Conservation (phyloP, 2,888 invertebrate species). For the Limnephilus lunatus region DNA sequence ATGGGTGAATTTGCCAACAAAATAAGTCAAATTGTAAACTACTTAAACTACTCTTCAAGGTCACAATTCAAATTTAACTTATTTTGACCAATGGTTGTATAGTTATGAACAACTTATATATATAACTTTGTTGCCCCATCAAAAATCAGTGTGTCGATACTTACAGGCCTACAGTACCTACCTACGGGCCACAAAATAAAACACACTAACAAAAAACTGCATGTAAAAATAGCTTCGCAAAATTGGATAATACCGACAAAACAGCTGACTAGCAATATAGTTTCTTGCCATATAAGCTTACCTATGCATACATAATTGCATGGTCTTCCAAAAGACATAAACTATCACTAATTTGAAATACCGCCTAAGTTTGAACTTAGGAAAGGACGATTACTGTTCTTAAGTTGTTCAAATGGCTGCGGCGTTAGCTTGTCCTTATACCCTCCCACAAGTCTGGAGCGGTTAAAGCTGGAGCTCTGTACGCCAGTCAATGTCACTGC, state of each 20-base stretch:
- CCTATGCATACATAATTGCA: background rate
- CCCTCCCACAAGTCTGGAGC: background rate
- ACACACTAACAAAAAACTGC: background rate
- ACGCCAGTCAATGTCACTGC: background rate
- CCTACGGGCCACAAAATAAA: background rate
- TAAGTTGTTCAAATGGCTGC: background rate
- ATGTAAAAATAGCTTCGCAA: no score
- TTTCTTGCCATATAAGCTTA: background rate
- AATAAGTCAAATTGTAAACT: no score
- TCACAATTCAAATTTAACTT: no score
- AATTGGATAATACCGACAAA: background rate
- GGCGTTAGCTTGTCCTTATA: background rate
- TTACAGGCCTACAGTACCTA: background rate
- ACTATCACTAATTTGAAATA: background rate
- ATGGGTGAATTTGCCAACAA: no score
- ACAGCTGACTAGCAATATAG: background rate
- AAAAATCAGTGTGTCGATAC: no score
- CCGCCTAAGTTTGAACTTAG: background rate
- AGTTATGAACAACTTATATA: no score
- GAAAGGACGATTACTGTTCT: background rate
- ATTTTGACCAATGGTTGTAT: no score
- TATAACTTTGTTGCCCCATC: no score
- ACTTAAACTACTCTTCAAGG: no score
- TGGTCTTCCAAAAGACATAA: background rate
- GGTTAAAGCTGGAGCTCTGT: background rate